Base-by-base conservation (phyloP, 2,888 invertebrate genomes). In the Belgica antarctica region DNA sequence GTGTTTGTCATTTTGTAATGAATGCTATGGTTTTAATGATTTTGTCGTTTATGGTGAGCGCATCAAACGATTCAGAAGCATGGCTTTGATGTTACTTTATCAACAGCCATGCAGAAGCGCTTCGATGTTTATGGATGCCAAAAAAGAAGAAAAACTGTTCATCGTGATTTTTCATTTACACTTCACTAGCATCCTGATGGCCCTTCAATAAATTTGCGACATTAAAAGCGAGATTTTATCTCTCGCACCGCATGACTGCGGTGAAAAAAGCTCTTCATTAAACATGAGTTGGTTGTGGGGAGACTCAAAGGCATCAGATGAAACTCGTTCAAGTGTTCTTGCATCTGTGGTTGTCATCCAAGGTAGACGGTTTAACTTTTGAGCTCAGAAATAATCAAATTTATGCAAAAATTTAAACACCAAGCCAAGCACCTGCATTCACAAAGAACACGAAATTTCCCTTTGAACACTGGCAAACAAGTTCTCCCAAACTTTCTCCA, bases 1-100 rank as follows among this genome's bases (percentile, higher is more conserved):
- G 22, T 46, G 24, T 57, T 52, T 68, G 17, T 22, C 52, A 52
- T 52, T 52, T 25, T 46, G 52, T 68, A 68, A 68, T 68, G 52
- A 68, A 68, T 68, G 68, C 34, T 68, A 66, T 57, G 68, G 57
- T 57, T 57, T 68, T 68, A 41, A 68, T 31, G 68, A 68, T 68
- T 52, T 31, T 31, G 12, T 57, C 28, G 28, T 68, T 57, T 68
- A 57, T 68, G 65, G 65, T 24, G 17, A 46, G 34, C 41, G 52
- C 52, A 22, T 22, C 52, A 52, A 22, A 52, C 22, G 52, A 52
- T 52, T 52, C 12, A 15, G 7, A 34, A 47, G 24, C 41, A 41
- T n/a, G 19, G 28, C 57, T 68, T 68, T 68, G 68, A 68, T 28
- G 68, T 68, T 22, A 25, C 12, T 65, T 65, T 65, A 65, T 65